Percentiles rank a stretch among this genome's conserved stretches.
Conservation (phyloP, 2,113 vertebrate genomes). For the Xiphophorus hellerii region DNA sequence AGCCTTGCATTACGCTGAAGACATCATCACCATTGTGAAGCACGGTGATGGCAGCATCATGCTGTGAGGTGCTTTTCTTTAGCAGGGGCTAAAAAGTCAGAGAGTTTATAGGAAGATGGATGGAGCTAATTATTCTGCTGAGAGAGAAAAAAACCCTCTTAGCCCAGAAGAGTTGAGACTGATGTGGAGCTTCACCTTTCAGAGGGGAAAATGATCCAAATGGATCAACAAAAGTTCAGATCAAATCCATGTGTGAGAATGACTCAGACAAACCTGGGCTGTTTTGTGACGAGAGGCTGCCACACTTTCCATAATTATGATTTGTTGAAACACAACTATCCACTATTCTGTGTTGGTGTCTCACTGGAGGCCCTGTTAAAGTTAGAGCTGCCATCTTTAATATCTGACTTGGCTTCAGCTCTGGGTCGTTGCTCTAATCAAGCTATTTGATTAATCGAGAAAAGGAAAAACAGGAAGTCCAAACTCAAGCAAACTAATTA, state of each 20-base stretch:
- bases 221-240: not conserved
- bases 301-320: too few relatives aligned
- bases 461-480: constrained; percentile 10
- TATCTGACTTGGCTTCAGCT: constrained; percentile 7
- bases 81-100: not conserved
- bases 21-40: too few relatives aligned
- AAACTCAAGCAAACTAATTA: constrained; percentile 50
- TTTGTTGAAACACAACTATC: too few relatives aligned
- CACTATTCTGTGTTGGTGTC: too few relatives aligned
- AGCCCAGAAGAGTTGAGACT: not conserved
- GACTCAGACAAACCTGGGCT: not conserved
- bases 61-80: not conserved
- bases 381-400: constrained; percentile 14
- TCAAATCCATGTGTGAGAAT: not conserved
- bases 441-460: constrained; percentile 19
- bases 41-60: not conserved
- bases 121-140: not conserved
- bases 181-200: not conserved
- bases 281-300: too few relatives aligned
- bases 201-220: not conserved
- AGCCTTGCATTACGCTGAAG: too few relatives aligned
- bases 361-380: not conserved
- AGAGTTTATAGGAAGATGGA: not conserved
- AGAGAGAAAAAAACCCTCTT: not conserved
- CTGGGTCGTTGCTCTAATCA: constrained; percentile 31